phyloP scores from a whole-genome alignment of 1,140 invertebrate species.

The Brachionus manjavacas region DNA sequence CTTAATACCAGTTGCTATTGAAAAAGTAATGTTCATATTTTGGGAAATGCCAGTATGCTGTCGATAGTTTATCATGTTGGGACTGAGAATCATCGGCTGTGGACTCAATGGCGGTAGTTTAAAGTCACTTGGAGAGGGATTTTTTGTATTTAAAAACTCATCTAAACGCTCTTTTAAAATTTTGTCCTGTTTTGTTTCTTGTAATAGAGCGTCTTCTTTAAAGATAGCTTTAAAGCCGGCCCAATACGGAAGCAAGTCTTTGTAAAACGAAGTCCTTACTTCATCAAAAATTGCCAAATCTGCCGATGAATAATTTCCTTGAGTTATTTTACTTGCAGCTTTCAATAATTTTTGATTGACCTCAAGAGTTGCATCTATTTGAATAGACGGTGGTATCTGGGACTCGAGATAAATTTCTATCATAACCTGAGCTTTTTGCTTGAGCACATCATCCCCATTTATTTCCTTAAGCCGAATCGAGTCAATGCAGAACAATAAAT shows the following conservation, averaged over 20 bases:
- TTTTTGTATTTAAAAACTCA: slow-evolving; percentile 29
- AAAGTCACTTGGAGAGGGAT: slow-evolving; percentile 41
- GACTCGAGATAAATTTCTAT: slow-evolving; percentile 56
- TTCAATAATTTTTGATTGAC: slow-evolving; percentile 51
- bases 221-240: slow-evolving; percentile 49
- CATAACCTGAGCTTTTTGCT: slow-evolving; percentile 53
- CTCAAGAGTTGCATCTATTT: slow-evolving; percentile 53
- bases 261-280: slow-evolving; percentile 52
- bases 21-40: slow-evolving; percentile 34
- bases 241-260: slow-evolving; percentile 57
- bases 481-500: slow-evolving; percentile 57
- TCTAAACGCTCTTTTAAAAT: slow-evolving; percentile 27
- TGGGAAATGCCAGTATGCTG: background rate
- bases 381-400: slow-evolving; percentile 48
- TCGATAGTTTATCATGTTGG: background rate
- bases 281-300: slow-evolving; percentile 54
- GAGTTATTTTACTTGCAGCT: slow-evolving; percentile 49
- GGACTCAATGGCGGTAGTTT: slow-evolving; percentile 21
- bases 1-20: slow-evolving; percentile 35
- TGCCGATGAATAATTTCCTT: slow-evolving; percentile 50
- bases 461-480: slow-evolving; percentile 55
- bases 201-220: background rate
- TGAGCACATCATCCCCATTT: slow-evolving; percentile 54
- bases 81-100: background rate
- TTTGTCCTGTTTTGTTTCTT: slow-evolving; percentile 1